Base-by-base conservation (phyloP, 2,888 invertebrate species). In the Iselma pallidipennis region DNA sequence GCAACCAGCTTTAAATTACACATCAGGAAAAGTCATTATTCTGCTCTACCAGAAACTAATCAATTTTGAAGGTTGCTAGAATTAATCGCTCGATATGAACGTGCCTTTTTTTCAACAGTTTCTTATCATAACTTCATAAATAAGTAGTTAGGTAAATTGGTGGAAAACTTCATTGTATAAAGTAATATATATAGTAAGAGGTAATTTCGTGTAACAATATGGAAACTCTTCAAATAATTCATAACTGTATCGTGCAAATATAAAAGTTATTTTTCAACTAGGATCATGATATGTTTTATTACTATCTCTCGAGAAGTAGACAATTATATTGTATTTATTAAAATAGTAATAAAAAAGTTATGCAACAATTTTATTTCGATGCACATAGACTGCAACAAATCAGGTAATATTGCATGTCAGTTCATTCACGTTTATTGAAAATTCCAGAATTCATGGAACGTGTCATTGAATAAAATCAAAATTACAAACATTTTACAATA, bases 141-240 rank as follows among this genome's bases (percentile, higher is more conserved):
- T 37, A 37, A 37, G 37, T 37, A 37, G 37, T 5, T 37, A n/a
- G n/a, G n/a, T n/a, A n/a, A n/a, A n/a, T n/a, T n/a, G 3, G 37
- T 37, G 10, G 37, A 37, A 16, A 37, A 37, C 16, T 37, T 37
- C 16, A 10, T 37, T 37, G n/a, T n/a, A n/a, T n/a, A n/a, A n/a
- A 14, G 42, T 37, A 16, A 37, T 14, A n/a, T 37, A 37, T 37
- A 28, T 28, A 25, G 29, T 25, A 16, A 50, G n/a, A 50, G 50
- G 29, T 14, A 50, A 50, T 50, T 50, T 29, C 50, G 5, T 50
- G 19, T 16, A 19, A 26, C 28, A 50, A 25, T 50, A 50, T 50
- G 50, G 19, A 50, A 50, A 50, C 26, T 50, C 6, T 50, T 50
- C 50, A 26, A 25, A 50, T 50, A 50, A 29, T 25, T 50, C 14